Base-by-base conservation (phyloP, 2,888 invertebrate genomes). In the Drosophila anomalata region DNA sequence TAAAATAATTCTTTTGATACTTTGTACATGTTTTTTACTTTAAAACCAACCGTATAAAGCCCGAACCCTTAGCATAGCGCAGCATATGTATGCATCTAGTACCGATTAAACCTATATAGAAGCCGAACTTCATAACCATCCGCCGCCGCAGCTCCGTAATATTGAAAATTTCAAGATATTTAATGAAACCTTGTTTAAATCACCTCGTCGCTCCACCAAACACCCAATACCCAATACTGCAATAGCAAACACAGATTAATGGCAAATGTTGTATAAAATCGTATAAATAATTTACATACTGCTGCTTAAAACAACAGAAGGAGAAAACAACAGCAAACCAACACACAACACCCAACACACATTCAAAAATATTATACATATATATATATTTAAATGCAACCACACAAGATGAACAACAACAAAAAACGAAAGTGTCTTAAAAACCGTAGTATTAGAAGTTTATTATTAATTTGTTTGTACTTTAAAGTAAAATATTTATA, bases 381-480 rank as follows among this genome's bases (percentile, higher is more conserved):
- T 57, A 73, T 77, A 79, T 69, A 74, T 71, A 73, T 70, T 75
- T 73, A 87, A 82, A 80, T 73, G 68, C 73, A 75, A 77, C 87
- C 85, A 81, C 75, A 79, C 81, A 81, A 76, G 75, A 87, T 76
- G 77, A 78, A 77, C 73, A 83, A 86, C 80, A 78, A 80, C 76
- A 77, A 82, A 88, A 87, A 90, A 89, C 89, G 83, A 89, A 90
- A 90, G 90, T 90, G 90, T 90, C 90, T 90, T 90, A 90, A 90
- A 90, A 90, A 87, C 78, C 84, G 81, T 90, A 90, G 90, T 87
- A 88, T 90, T 90, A 90, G 89, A 85, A 86, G 84, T 89, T 89
- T 79, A 85, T 80, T 79, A 86, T 82, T 88, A 88, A 88, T 89
- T 89, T 85, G 85, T 88, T 89, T 89, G 88, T 89, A 89, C 89